These are phyloP conservation scores for Tipula lateralis DNA, from an alignment of 2,888 invertebrate species.

Conservation along the genomic window DNA sequence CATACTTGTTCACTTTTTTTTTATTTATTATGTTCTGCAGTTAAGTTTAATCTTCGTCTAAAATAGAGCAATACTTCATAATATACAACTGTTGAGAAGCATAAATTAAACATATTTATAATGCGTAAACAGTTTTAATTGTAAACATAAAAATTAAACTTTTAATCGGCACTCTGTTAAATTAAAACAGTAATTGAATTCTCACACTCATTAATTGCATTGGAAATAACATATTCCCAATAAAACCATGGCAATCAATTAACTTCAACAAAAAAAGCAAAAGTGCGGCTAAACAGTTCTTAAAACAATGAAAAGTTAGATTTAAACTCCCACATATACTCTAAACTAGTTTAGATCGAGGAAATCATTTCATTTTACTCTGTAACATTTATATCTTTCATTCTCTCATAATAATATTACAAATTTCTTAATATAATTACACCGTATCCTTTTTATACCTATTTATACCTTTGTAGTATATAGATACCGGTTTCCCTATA, in stretches of 20 bases:
- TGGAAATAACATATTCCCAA: no score
- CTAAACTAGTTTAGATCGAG: not conserved
- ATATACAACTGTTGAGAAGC: not conserved
- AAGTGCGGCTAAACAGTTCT: not conserved
- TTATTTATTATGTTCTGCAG: no score
- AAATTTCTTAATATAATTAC: not conserved
- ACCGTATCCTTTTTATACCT: not conserved
- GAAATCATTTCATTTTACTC: not conserved
- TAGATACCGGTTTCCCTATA: not conserved
- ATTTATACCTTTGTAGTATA: not conserved
- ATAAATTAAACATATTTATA: not conserved
- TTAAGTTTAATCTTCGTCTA: no score
- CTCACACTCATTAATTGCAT: no score
- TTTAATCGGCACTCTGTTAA: no score
- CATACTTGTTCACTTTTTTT: no score
- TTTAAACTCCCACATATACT: not conserved
- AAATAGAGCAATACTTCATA: no score
- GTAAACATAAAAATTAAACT: not conserved
- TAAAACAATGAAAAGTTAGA: not conserved
- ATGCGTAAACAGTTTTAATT: not conserved
- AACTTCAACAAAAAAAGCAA: not conserved
- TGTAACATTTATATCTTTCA: not conserved
- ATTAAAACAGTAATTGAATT: no score
- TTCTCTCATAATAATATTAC: not conserved
- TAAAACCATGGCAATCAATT: no score